Base-by-base conservation (phyloP, 2,888 invertebrate species). In the Alentia gelatinosa region DNA sequence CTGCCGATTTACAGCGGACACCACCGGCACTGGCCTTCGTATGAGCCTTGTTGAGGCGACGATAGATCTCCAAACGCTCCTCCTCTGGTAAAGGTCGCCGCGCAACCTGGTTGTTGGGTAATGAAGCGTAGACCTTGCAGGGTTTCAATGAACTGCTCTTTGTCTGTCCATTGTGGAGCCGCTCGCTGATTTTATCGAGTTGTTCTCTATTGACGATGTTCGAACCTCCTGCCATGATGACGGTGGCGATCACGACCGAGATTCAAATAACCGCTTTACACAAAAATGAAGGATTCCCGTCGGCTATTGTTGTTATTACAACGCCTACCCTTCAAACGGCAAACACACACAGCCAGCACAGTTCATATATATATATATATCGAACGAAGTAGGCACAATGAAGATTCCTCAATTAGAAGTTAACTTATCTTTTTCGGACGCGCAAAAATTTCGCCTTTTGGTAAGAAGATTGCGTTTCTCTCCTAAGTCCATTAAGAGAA, bases 11-110 rank as follows among this genome's bases (percentile, higher is more conserved):
- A 35, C 89, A 56, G 7, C 68, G 19, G 19, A 23, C 39, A 19
- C 68, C 89, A 5, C 89, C 89, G 3, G 56, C 12, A 42, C 89
- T 89, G 7, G 50, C 56, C 35, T 68, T 68, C 15, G 89, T 89
- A 7, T 63, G 89, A 7, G 89, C 40, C 40, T 30, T 79, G 68
- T 89, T 40, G 37, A 89, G 75, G 39, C 89, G 89, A 3, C n/a
- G 15, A n/a, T 35, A 47, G 68, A 89, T 89, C 35, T 68, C 42
- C 35, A 26, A 19, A 30, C 35, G 47, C 47, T 42, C 88, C n/a
- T 83, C 83, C 26, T 40, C 83, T 35, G 83, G 40, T 19, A 88
- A 23, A 1, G 88, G 88, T 1, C 19, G 35, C 26, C 47, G 50
- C 23, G 50, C 56, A 15, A 88, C 40, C 35, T 37, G 37, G 26